These are phyloP conservation scores for Pempheris klunzingeri DNA, from an alignment of 2,797 vertebrate genomes.

Conservation along the genomic window DNA sequence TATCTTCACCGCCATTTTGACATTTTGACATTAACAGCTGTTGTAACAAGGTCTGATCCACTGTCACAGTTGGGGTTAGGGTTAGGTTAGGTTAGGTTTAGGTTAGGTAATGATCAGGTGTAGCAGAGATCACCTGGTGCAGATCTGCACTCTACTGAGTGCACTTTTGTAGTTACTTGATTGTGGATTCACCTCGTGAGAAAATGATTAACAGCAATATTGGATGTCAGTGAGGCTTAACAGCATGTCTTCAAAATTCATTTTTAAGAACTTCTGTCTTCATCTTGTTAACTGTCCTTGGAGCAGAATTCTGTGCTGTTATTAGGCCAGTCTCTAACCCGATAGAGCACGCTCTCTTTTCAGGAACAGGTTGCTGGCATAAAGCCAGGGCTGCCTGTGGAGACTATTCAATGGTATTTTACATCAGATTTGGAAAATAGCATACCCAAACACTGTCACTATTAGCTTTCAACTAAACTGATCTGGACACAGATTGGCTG, in stretches of 20 bases:
- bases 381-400: conserved; percentile 12
- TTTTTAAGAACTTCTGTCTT: background rate
- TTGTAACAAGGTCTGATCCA: no score
- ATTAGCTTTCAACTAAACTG: conserved; percentile 21
- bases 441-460: conserved; percentile 10
- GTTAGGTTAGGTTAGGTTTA: no score
- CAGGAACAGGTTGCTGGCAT: conserved; percentile 16
- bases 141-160: no score
- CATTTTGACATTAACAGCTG: no score
- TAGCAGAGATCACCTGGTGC: no score
- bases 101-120: no score
- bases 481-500: background rate
- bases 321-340: background rate
- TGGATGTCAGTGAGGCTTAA: background rate
- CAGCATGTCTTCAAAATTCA: background rate
- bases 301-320: background rate
- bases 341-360: conserved; percentile 11
- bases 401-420: conserved; percentile 36
- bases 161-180: no score
- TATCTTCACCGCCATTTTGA: no score
- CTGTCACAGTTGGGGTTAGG: no score
- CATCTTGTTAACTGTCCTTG: background rate
- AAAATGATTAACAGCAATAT: background rate
- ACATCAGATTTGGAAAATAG: conserved; percentile 24
- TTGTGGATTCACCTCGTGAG: background rate